phyloP scores from a whole-genome alignment of 2,113 vertebrate genomes.

The Muntiacus reevesi region DNA sequence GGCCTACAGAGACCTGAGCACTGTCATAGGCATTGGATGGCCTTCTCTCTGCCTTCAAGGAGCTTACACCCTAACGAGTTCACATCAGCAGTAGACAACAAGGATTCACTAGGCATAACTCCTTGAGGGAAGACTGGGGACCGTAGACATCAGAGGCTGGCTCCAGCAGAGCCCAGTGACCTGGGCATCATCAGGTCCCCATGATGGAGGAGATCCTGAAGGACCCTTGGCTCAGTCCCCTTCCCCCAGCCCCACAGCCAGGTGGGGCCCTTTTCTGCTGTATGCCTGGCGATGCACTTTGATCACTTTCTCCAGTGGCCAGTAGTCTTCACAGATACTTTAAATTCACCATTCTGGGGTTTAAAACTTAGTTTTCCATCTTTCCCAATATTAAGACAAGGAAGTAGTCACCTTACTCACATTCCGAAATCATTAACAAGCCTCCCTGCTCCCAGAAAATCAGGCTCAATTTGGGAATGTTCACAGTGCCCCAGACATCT shows the following conservation, averaged over 20 bases:
- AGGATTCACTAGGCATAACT: no score
- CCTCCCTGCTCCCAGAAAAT: neutral
- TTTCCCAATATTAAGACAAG: neutral
- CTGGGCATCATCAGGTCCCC: neutral
- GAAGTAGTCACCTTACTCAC: neutral
- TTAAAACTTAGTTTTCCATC: neutral
- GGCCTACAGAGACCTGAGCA: neutral
- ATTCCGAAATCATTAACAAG: neutral
- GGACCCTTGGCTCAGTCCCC: neutral
- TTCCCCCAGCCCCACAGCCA: neutral
- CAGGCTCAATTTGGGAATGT: neutral
- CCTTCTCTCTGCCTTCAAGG: neutral
- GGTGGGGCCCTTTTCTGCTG: neutral
- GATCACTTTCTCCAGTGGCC: neutral
- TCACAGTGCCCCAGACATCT: neutral
- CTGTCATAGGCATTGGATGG: neutral
- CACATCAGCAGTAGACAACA: neutral
- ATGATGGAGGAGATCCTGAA: neutral
- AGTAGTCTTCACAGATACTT: neutral
- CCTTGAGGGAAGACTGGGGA: neutral
- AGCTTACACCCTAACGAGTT: neutral
- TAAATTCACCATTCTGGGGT: neutral
- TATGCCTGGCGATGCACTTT: neutral
- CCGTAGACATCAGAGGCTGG: neutral
- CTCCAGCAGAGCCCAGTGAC: neutral